Evolutionary conservation across 2,888 invertebrate genomes (phyloP).

Genomic region (Calameuta pallipes): DNA sequence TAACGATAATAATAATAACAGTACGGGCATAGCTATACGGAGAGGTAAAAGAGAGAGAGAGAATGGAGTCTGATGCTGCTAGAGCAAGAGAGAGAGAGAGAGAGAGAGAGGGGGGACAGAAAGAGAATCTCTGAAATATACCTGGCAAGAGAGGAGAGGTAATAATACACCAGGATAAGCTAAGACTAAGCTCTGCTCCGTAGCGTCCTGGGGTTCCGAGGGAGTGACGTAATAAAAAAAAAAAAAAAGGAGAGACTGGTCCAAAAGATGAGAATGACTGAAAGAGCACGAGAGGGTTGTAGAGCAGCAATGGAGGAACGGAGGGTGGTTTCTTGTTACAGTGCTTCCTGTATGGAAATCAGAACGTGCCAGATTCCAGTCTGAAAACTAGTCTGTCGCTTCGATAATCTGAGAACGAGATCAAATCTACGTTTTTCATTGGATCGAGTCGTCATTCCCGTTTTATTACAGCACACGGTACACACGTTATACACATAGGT

Average conservation of each 20-base stretch:
- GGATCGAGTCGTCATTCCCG: slow-evolving; percentile 2
- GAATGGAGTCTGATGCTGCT: not conserved
- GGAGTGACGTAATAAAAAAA: not conserved
- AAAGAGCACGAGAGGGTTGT: too few relatives aligned
- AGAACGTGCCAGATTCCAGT: slow-evolving; percentile 35
- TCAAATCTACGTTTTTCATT: slow-evolving; percentile 43
- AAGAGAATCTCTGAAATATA: slow-evolving; percentile 3
- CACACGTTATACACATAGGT: too few relatives aligned
- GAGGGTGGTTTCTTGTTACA: slow-evolving; percentile 60
- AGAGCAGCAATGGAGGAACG: slow-evolving; percentile 23
- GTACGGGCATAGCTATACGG: slow-evolving; percentile 2
- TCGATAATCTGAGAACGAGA: slow-evolving; percentile 58
- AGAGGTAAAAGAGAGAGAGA: not conserved
- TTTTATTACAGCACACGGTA: not conserved
- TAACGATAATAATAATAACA: slow-evolving; percentile 29
- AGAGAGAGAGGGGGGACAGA: not conserved
- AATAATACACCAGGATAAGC: slow-evolving; percentile 33
- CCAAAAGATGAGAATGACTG: slow-evolving; percentile 15
- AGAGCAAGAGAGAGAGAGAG: not conserved
- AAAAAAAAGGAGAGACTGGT: slow-evolving; percentile 5
- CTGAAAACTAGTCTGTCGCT: slow-evolving; percentile 31
- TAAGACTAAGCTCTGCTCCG: slow-evolving; percentile 22
- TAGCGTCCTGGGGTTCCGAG: slow-evolving; percentile 3
- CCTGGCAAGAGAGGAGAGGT: slow-evolving; percentile 31
- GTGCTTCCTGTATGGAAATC: slow-evolving; percentile 65